phyloP scores from a whole-genome alignment of 2,113 vertebrate species.

The Colinus virginianus region DNA sequence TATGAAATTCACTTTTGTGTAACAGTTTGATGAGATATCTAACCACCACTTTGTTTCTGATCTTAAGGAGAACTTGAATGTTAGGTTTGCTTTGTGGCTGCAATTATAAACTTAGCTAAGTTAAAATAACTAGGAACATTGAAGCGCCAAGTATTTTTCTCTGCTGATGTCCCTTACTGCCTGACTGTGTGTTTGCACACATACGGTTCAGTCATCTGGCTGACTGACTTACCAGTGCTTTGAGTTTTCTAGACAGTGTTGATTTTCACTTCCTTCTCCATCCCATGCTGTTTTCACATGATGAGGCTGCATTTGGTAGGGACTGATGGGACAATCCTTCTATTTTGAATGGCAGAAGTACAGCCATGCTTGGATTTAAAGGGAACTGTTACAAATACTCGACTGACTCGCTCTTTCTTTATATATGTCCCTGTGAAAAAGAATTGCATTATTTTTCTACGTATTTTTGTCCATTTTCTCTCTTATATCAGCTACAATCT shows the following conservation, averaged over 20 bases:
- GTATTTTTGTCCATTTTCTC: neutral
- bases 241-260: neutral
- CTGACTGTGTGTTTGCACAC: neutral
- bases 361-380: neutral
- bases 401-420: neutral
- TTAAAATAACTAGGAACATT: neutral
- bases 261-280: neutral
- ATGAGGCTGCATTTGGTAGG: neutral
- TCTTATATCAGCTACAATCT: neutral
- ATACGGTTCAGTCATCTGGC: neutral
- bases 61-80: neutral
- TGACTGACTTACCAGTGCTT: neutral
- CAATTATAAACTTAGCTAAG: neutral
- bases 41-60: neutral
- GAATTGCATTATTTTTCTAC: neutral
- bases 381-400: neutral
- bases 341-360: neutral
- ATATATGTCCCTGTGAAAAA: neutral
- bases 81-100: neutral
- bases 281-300: neutral
- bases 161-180: neutral
- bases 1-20: neutral
- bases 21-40: neutral
- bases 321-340: rapidly evolving
- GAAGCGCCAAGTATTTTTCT: neutral